A percentile compares a stretch with the other conserved stretches of the same genome.
These are phyloP conservation scores for Triplophysa siluroides DNA, from an alignment of 2,113 vertebrate genomes.

Conservation along the genomic window DNA sequence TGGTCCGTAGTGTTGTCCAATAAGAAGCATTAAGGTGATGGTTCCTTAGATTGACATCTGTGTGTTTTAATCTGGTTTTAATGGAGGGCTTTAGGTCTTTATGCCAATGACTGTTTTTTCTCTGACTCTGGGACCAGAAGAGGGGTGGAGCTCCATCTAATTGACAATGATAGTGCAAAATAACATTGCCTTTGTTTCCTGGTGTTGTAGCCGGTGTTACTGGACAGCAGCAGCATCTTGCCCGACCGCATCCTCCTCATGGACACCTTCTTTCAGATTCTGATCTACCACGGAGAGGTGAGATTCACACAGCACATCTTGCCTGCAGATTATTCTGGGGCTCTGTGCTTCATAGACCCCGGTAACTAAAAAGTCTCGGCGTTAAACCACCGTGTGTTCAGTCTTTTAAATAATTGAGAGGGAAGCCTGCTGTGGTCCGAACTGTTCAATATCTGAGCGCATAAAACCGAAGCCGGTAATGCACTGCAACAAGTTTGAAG, in stretches of 20 bases:
- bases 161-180: not conserved
- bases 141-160: not conserved
- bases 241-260: conserved; percentile 96
- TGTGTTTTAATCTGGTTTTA: conserved; percentile 37
- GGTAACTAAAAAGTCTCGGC: not conserved
- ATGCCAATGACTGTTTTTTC: conserved; percentile 14
- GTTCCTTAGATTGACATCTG: not conserved
- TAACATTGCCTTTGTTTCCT: conserved; percentile 10
- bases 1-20: not conserved
- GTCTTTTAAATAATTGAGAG: conserved; percentile 19
- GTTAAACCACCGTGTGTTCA: not conserved
- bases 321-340: not conserved
- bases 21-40: not conserved
- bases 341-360: not conserved
- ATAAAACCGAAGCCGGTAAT: not conserved
- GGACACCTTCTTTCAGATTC: conserved; percentile 98
- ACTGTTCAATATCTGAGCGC: conserved; percentile 1
- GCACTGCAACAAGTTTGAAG: conserved; percentile 1
- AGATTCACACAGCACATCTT: conserved; percentile 36
- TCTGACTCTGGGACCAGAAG: conserved; percentile 7
- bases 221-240: conserved; percentile 98
- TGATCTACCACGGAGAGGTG: conserved; percentile 99
- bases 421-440: conserved; percentile 12
- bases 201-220: conserved; percentile 83
- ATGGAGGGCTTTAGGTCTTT: conserved; percentile 22